Base-by-base conservation (phyloP, 1,140 invertebrate species). In the Drosophila tani region DNA sequence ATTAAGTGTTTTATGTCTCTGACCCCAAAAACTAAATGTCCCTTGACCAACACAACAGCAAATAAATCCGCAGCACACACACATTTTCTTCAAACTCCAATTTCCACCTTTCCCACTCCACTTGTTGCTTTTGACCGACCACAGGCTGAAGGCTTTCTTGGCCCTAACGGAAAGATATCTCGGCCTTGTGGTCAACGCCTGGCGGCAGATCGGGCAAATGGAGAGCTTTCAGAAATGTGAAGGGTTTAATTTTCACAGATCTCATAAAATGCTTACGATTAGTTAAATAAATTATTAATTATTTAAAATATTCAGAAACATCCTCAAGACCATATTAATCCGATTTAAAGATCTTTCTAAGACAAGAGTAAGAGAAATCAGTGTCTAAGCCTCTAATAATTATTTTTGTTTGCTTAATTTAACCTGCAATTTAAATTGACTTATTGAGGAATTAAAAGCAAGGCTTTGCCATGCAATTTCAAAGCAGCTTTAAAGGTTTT, bases 51-150 rank as follows among this genome's bases (percentile, higher is more conserved):
- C 55, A 24, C 32, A 53, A 35, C 35, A 50, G 12, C n/a, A 38
- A 29, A 76, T 53, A 17, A 43, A 50, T 57, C 59, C 60, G 41
- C 21, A 29, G 17, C 12, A 35, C 32, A 45, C 38, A 43, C 19
- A 45, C 4, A 55, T 55, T 55, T 62, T 17, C 41, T 47, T 47
- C 35, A 77, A 77, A 47, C 47, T 68, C 38, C 47, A 38, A 55
- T 12, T 43, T 40, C n/a, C 17, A 46, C 32, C 11, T 24, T 19
- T 24, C 19, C 15, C 47, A 21, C 35, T 5, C 3, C 7, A 77
- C 74, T 67, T 68, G 62, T 74, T 85, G 67, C 50, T 69, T 51
- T 63, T 65, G 67, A 75, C 82, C 82, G 64, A 78, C 82, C 82
- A 55, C 75, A 86, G 73, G 45, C 43, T 66, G 60, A 70, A 62